Evolutionary conservation across 1,140 invertebrate species (phyloP).

Genomic region (Euborellia annulipes): DNA sequence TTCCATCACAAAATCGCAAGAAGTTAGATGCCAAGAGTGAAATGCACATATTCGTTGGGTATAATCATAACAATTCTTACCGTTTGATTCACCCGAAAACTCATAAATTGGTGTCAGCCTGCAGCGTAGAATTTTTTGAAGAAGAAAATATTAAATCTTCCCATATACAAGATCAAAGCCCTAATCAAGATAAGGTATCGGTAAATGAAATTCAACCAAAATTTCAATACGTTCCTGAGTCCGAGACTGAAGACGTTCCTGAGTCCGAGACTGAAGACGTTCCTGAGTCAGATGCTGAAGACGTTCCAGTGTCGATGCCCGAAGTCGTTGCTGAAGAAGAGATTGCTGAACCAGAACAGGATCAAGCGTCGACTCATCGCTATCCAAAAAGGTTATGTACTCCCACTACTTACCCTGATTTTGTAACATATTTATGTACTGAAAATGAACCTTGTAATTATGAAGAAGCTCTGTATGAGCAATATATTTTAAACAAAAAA

Average conservation of each 20-base stretch:
- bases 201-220: too few species aligned
- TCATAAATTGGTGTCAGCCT: neutral
- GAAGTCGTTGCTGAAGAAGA: neutral
- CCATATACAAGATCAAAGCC: neutral
- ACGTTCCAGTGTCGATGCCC: neutral
- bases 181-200: too few species aligned
- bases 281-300: too few species aligned
- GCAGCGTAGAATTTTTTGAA: constrained; percentile 8
- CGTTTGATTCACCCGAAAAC: constrained; percentile 9
- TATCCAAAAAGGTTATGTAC: constrained; percentile 7
- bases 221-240: too few species aligned
- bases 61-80: constrained; percentile 11
- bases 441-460: constrained; percentile 5
- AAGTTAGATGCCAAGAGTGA: constrained; percentile 16
- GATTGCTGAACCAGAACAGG: constrained; percentile 10
- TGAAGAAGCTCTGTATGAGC: constrained; percentile 6
- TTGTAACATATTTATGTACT: neutral
- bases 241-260: too few species aligned
- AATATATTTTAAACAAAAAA: too few species aligned
- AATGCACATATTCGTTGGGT: constrained; percentile 16
- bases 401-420: neutral
- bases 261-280: too few species aligned
- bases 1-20: constrained; percentile 16
- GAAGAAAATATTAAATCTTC: neutral
- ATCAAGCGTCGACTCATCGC: too few species aligned